Percentiles rank a stretch among this genome's conserved stretches.
Conservation (phyloP, 2,113 vertebrate genomes). For the Gallinago undulata region DNA sequence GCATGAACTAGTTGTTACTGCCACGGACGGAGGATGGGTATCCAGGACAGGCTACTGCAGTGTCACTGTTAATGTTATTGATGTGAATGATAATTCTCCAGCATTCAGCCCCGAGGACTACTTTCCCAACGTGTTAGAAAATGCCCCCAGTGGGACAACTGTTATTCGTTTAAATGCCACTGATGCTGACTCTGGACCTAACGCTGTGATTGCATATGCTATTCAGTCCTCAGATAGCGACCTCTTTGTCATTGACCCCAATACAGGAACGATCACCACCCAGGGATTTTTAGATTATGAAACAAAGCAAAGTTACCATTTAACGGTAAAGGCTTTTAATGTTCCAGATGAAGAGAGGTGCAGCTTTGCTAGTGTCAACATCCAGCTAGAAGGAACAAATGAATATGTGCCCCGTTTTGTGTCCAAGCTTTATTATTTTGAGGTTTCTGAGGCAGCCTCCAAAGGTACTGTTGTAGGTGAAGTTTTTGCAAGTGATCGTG, state of each 20-base stretch:
- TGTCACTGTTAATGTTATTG: slow-evolving; percentile 84
- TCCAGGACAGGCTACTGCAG: slow-evolving; percentile 88
- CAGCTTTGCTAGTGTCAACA: slow-evolving; percentile 90
- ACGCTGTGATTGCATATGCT: slow-evolving; percentile 89
- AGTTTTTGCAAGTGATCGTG: slow-evolving; percentile 98
- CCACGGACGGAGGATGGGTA: slow-evolving; percentile 92
- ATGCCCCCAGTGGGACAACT: slow-evolving; percentile 94
- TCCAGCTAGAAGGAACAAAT: slow-evolving; percentile 92
- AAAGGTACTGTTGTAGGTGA: slow-evolving; percentile 90
- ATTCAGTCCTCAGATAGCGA: slow-evolving; percentile 96
- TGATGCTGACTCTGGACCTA: slow-evolving; percentile 87
- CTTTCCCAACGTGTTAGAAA: slow-evolving; percentile 90
- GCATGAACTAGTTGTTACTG: slow-evolving; percentile 87
- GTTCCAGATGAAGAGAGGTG: slow-evolving; percentile 94
- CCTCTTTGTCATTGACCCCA: slow-evolving; percentile 95
- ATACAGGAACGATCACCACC: slow-evolving; percentile 93
- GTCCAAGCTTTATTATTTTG: slow-evolving; percentile 96
- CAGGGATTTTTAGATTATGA: slow-evolving; percentile 98
- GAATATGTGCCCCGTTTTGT: slow-evolving; percentile 99
- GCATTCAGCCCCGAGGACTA: slow-evolving; percentile 86
- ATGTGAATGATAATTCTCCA: slow-evolving; percentile 95
- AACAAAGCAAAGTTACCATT: slow-evolving; percentile 92
- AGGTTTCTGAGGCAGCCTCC: slow-evolving; percentile 91
- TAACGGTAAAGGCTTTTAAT: slow-evolving; percentile 95
- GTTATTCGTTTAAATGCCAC: slow-evolving; percentile 89